Conservation (phyloP, 2,888 invertebrate species). For the Eledona agricola region DNA sequence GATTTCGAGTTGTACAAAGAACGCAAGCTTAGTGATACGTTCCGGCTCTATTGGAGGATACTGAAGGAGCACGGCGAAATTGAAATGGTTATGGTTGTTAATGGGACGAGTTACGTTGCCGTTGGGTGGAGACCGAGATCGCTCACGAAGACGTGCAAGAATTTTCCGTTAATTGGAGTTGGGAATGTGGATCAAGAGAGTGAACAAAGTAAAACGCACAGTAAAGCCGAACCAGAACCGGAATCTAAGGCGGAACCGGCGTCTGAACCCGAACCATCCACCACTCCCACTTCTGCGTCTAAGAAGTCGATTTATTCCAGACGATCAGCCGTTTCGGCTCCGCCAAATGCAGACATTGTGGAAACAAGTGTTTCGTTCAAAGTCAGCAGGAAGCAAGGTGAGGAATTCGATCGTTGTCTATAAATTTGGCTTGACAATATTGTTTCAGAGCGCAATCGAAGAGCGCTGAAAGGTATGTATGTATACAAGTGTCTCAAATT, state of each 20-base stretch:
- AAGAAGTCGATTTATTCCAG: conserved; percentile 57
- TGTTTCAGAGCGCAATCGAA: too few species aligned
- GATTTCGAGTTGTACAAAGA: conserved; percentile 77
- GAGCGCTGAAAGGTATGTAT: too few species aligned
- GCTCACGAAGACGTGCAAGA: conserved; percentile 78
- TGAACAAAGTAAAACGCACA: too few species aligned
- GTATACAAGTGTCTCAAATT: too few species aligned
- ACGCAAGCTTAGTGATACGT: conserved; percentile 76
- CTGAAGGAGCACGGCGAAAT: conserved; percentile 84
- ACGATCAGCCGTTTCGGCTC: conserved; percentile 53
- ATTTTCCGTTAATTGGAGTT: conserved; percentile 75
- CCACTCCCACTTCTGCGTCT: too few species aligned
- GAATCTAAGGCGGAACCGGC: too few species aligned
- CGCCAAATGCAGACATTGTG: conserved; percentile 70
- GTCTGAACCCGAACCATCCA: too few species aligned
- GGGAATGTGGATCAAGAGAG: too few species aligned
- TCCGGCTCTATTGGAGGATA: conserved; percentile 86
- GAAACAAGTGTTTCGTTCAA: conserved; percentile 83
- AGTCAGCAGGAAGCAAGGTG: conserved; percentile 72
- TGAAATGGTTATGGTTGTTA: conserved; percentile 87
- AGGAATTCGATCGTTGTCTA: too few species aligned
- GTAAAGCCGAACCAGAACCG: too few species aligned
- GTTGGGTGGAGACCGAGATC: conserved; percentile 91
- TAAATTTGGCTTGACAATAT: too few species aligned
- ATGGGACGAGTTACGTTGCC: conserved; percentile 86